A percentile compares a stretch with the other conserved stretches of the same genome.
These are phyloP conservation scores for Cyclopterus lumpus DNA, from an alignment of 2,797 vertebrate species.

Conservation along the genomic window DNA sequence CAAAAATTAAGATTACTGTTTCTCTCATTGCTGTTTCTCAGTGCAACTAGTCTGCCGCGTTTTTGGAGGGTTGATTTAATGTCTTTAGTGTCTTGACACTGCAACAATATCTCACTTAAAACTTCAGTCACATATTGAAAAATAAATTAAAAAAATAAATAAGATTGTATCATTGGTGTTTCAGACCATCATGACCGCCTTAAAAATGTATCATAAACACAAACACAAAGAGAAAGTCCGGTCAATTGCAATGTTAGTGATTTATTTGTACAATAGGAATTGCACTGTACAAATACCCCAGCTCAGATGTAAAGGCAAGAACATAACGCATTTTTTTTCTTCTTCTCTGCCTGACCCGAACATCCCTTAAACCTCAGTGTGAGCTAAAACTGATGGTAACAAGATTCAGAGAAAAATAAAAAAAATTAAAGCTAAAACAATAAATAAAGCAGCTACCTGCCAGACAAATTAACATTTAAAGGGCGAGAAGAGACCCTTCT, in stretches of 20 bases:
- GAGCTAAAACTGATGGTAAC: conserved; percentile 61
- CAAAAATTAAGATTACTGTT: background rate
- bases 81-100: conserved; percentile 33
- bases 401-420: conserved; percentile 20
- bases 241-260: conserved; percentile 79
- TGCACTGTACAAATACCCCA: conserved; percentile 78
- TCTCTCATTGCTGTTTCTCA: background rate
- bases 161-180: background rate
- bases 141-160: background rate
- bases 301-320: conserved; percentile 73
- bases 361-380: conserved; percentile 71
- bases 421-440: conserved; percentile 44
- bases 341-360: conserved; percentile 60
- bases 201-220: conserved; percentile 19
- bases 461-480: conserved; percentile 44
- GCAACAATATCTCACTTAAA: conserved; percentile 19
- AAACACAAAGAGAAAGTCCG: conserved; percentile 15
- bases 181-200: background rate
- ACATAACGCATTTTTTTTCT: conserved; percentile 61
- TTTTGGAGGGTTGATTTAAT: conserved; percentile 10
- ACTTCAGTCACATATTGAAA: conserved; percentile 17
- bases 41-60: too few relatives aligned
- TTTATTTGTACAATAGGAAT: conserved; percentile 86
- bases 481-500: conserved; percentile 49
- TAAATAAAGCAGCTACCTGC: conserved; percentile 65